Evolutionary conservation across 2,797 vertebrate genomes (phyloP), one percentile per base, ranked within the genome.

Genomic region (Fringilla coelebs): DNA sequence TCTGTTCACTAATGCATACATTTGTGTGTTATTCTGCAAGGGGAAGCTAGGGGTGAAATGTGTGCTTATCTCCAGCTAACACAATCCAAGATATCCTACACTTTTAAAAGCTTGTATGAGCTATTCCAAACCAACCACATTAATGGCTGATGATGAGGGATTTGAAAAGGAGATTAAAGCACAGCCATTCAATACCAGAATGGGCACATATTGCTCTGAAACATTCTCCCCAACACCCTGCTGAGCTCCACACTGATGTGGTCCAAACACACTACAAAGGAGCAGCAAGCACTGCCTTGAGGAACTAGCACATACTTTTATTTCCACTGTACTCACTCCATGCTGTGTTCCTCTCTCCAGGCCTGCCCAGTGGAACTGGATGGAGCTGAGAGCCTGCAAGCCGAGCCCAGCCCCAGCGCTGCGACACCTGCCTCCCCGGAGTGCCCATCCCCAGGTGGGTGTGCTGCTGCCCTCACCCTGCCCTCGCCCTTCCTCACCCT

Each of bases 371-470:
- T 70, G 51, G 97, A 97, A 93, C 93, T 85, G 58, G 82, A 54
- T 10, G 60, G 80, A 77, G 70, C 22, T 1, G 43, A 60, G 62
- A 79, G 76, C 80, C 93, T 93, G 88, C 94, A 97, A 51, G 86
- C 90, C 1, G 86, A 96, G 57, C 63, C 60, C 22, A 94, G 88
- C 91, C 94, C 82, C 11, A 87, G 67, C 78, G 55, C 80, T 5
- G 25, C 3, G 3, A 82, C 76, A 83, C n/a, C 78, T 14, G 60
- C 3, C 6, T 74, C 67, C 40, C 17, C 5, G 0, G 92, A 20
- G 1, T 82, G 73, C 29, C 51, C 51, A 0, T 75, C 89, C 67
- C 66, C 97, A 97, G 97, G 98, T 98, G 90, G 54, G 97, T 97
- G 73, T 22, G 51, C 65, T 81, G 46, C 40, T 57, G 49, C 55